Evolutionary conservation across 2,888 invertebrate species (phyloP).

Genomic region (Exocentrus adspersus): DNA sequence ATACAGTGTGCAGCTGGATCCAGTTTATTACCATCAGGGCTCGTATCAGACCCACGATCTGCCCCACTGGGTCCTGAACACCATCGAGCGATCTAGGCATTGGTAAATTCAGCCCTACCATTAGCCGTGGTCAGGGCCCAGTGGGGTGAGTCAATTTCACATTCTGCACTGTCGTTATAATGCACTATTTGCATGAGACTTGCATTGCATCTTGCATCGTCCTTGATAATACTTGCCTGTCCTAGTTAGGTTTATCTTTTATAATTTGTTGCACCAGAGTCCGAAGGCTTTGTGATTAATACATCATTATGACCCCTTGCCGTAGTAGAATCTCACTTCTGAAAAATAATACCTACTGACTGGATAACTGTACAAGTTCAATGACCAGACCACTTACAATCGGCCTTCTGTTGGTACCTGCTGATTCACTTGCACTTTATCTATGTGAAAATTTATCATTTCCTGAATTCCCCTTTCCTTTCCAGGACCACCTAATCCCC

Average conservation of each 20-base stretch:
- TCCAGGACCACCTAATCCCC: constrained; percentile 83
- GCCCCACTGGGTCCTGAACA: constrained; percentile 58
- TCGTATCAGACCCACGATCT: constrained; percentile 41
- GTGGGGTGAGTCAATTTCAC: constrained; percentile 57
- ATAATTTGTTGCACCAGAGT: no score
- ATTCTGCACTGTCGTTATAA: constrained; percentile 6
- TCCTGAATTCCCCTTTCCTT: constrained; percentile 9
- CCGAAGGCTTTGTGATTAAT: no score
- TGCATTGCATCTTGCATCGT: neutral
- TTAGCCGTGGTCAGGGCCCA: constrained; percentile 48
- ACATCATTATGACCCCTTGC: no score
- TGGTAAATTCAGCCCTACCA: constrained; percentile 48
- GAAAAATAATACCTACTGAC: no score
- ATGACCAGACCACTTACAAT: no score
- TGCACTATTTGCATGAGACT: constrained; percentile 9
- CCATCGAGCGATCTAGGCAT: constrained; percentile 54
- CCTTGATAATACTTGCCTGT: no score
- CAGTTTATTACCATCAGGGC: constrained; percentile 55
- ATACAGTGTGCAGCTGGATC: constrained; percentile 61
- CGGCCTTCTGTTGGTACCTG: no score
- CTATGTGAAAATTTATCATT: neutral
- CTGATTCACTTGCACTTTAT: no score
- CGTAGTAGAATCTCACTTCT: no score
- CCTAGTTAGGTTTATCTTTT: no score
- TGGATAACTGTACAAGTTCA: no score